phyloP scores from a whole-genome alignment of 2,888 invertebrate species.

The Eupithecia tripunctaria region DNA sequence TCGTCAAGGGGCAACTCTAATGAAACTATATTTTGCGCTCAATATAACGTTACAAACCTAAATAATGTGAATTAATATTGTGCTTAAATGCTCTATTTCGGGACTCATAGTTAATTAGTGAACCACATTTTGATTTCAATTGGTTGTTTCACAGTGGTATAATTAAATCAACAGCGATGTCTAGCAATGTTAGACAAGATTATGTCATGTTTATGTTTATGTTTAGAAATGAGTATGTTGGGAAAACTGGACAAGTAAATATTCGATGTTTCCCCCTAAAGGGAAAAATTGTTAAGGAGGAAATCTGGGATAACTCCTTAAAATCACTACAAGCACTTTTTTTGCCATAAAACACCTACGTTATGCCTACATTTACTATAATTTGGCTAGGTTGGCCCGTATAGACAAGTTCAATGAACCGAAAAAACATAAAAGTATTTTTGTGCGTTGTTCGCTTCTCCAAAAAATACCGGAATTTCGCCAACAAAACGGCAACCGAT shows the following conservation, averaged over 20 bases:
- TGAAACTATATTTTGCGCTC: constrained; percentile 58
- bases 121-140: neutral
- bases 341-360: neutral
- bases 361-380: neutral
- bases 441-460: constrained; percentile 5
- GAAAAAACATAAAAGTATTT: constrained; percentile 11
- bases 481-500: constrained; percentile 31
- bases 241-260: no score
- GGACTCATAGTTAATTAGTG: neutral
- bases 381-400: neutral
- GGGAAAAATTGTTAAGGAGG: no score
- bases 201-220: no score
- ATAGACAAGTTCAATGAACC: constrained; percentile 8
- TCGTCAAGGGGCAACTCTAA: constrained; percentile 50
- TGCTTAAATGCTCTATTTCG: constrained; percentile 1
- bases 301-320: no score
- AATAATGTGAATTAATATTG: constrained; percentile 44
- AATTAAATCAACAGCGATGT: neutral
- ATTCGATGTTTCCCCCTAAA: no score
- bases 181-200: neutral
- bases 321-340: neutral
- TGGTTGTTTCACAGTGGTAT: neutral
- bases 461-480: constrained; percentile 10
- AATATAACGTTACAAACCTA: constrained; percentile 48
- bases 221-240: no score